These are phyloP conservation scores for Drosophila quasianomalipes DNA, from an alignment of 2,888 invertebrate genomes.

Conservation along the genomic window DNA sequence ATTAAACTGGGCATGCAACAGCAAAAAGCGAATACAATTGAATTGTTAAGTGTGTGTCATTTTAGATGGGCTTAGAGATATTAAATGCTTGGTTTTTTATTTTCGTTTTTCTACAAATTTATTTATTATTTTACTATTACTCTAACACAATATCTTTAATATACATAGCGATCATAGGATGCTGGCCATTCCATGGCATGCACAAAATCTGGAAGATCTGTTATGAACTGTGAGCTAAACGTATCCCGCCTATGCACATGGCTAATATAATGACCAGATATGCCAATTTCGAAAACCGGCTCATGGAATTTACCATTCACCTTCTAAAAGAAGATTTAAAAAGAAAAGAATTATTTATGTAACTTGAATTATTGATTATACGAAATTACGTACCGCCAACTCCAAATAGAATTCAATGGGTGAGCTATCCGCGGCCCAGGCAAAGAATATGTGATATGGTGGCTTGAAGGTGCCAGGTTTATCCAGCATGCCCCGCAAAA, in stretches of 20 bases:
- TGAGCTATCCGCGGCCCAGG: slow-evolving; percentile 69
- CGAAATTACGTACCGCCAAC: slow-evolving; percentile 59
- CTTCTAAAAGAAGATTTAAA: slow-evolving; percentile 48
- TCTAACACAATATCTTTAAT: slow-evolving; percentile 48
- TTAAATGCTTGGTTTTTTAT: background rate
- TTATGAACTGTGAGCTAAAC: slow-evolving; percentile 85
- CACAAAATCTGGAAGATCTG: slow-evolving; percentile 86
- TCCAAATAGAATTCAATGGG: slow-evolving; percentile 76
- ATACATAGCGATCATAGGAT: slow-evolving; percentile 85
- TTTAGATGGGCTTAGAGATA: background rate
- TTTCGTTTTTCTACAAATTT: slow-evolving; percentile 1
- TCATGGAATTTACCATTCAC: slow-evolving; percentile 57
- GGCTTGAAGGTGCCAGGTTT: slow-evolving; percentile 62
- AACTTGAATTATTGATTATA: background rate
- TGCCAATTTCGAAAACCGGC: slow-evolving; percentile 84
- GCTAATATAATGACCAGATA: slow-evolving; percentile 86
- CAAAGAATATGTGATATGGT: slow-evolving; percentile 78
- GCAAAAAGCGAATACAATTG: slow-evolving; percentile 3
- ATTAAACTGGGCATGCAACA: slow-evolving; percentile 11
- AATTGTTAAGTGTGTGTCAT: slow-evolving; percentile 3
- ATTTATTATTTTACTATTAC: slow-evolving; percentile 11
- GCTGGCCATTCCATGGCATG: slow-evolving; percentile 86
- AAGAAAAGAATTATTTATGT: background rate
- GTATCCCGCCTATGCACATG: slow-evolving; percentile 85
- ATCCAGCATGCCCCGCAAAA: slow-evolving; percentile 69